Percentiles rank a stretch among this genome's conserved stretches.
phyloP scores from a whole-genome alignment of 1,140 invertebrate species.

The Adelges cooleyi region DNA sequence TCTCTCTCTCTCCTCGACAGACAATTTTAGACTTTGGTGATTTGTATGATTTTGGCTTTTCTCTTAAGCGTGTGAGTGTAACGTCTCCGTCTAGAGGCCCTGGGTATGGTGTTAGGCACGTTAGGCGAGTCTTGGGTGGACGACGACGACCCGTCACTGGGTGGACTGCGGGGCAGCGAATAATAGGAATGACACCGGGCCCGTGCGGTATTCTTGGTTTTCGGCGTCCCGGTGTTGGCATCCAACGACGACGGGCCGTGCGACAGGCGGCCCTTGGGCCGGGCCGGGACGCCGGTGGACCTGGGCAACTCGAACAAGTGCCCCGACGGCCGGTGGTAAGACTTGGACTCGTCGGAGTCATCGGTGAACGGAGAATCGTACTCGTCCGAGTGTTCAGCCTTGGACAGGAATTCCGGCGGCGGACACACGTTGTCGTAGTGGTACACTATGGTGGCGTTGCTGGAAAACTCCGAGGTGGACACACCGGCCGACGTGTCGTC shows the following conservation, averaged over 20 bases:
- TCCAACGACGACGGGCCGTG: constrained; percentile 15
- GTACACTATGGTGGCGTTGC: constrained; percentile 36
- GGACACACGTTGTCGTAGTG: constrained; percentile 13
- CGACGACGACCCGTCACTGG: constrained; percentile 36
- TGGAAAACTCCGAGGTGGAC: constrained; percentile 73
- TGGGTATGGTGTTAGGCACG: constrained; percentile 35
- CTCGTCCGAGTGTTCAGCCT: constrained; percentile 32
- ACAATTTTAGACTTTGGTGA: constrained; percentile 15
- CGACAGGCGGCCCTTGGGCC: constrained; percentile 7
- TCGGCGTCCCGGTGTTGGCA: background rate
- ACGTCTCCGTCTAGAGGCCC: constrained; percentile 34
- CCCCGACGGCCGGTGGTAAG: constrained; percentile 10
- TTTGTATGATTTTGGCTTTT: constrained; percentile 23
- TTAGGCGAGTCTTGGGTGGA: constrained; percentile 33
- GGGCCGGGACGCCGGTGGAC: constrained; percentile 12
- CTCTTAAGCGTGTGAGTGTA: constrained; percentile 27
- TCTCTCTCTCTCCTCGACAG: background rate
- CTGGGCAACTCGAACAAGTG: constrained; percentile 20
- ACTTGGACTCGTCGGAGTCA: constrained; percentile 35
- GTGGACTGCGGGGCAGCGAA: constrained; percentile 36
- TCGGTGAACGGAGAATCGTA: constrained; percentile 35
- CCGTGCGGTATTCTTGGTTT: constrained; percentile 30
- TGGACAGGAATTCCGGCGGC: background rate
- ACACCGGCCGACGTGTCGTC: constrained; percentile 72
- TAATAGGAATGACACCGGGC: constrained; percentile 37